Percentiles rank a stretch among this genome's conserved stretches.
These are phyloP conservation scores for Struthio camelus DNA, from an alignment of 2,113 vertebrate genomes.

Conservation along the genomic window DNA sequence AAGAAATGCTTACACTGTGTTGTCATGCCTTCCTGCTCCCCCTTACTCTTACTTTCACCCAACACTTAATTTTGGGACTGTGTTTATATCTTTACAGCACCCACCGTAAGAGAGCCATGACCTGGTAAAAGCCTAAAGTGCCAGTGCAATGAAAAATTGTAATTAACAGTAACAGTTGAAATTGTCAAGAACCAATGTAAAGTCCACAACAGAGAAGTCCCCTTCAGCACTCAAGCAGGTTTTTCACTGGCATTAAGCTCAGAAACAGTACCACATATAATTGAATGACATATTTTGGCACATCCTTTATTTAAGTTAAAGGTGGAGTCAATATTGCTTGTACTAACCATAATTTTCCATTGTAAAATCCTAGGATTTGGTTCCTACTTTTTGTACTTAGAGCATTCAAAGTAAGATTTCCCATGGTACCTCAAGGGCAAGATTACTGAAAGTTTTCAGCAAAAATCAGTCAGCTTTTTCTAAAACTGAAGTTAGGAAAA, in stretches of 20 bases:
- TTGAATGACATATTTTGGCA: not conserved
- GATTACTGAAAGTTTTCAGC: not conserved
- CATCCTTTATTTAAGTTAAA: not conserved
- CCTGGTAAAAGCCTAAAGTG: not conserved
- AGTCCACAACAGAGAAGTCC: not conserved
- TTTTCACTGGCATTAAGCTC: not conserved
- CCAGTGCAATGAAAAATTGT: not conserved
- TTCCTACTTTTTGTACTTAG: not conserved
- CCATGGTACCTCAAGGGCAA: not conserved
- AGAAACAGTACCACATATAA: not conserved
- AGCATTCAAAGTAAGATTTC: not conserved
- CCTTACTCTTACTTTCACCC: not conserved
- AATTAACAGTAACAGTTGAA: not conserved
- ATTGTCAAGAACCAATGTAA: not conserved
- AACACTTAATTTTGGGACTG: not conserved
- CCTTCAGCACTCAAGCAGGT: not conserved
- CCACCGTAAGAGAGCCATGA: not conserved
- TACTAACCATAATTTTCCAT: not conserved
- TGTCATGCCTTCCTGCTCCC: not conserved
- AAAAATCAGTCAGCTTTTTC: not conserved
- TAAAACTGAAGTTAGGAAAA: not conserved
- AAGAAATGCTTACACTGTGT: slow-evolving; percentile 3
- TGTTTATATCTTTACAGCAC: not conserved
- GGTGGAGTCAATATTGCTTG: not conserved
- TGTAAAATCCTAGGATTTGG: not conserved